A percentile compares a stretch with the other conserved stretches of the same genome.
Evolutionary conservation across 2,888 invertebrate genomes (phyloP).

Genomic region (Blomia tropicalis): DNA sequence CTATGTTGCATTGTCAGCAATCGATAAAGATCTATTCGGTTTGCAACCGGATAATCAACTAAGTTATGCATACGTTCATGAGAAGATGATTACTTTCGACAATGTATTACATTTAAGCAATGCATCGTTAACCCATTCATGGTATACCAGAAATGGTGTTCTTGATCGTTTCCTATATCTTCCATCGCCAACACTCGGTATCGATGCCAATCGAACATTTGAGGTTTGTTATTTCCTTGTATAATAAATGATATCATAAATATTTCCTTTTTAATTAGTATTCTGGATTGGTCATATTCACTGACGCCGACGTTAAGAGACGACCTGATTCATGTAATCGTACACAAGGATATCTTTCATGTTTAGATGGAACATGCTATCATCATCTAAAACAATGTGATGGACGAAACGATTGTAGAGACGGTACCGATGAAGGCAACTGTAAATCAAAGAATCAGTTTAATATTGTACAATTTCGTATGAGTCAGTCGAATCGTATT

Average conservation of each 20-base stretch:
- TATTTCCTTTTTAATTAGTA: constrained; percentile 34
- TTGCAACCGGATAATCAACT: constrained; percentile 86
- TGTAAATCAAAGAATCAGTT: constrained; percentile 40
- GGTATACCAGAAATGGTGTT: constrained; percentile 67
- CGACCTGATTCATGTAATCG: constrained; percentile 47
- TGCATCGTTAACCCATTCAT: constrained; percentile 62
- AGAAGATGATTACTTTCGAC: constrained; percentile 72
- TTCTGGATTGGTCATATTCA: constrained; percentile 71
- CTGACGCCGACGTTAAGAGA: constrained; percentile 51
- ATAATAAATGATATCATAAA: not conserved
- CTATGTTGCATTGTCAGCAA: constrained; percentile 75
- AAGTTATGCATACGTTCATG: constrained; percentile 65
- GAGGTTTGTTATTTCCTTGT: constrained; percentile 52
- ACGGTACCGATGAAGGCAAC: constrained; percentile 65
- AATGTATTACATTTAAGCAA: constrained; percentile 49
- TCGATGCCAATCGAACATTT: constrained; percentile 85
- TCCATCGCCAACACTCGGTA: constrained; percentile 73
- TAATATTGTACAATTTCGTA: constrained; percentile 27
- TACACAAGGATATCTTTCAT: constrained; percentile 57
- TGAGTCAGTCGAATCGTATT: constrained; percentile 59
- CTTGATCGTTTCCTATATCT: constrained; percentile 70
- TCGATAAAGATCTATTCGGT: constrained; percentile 71
- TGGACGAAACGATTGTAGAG: constrained; percentile 56
- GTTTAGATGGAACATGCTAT: constrained; percentile 60
- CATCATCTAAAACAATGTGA: constrained; percentile 58